Evolutionary conservation across 2,797 vertebrate species (phyloP), one percentile per base, ranked within the genome.

Genomic region (Arnoldichthys spilopterus): DNA sequence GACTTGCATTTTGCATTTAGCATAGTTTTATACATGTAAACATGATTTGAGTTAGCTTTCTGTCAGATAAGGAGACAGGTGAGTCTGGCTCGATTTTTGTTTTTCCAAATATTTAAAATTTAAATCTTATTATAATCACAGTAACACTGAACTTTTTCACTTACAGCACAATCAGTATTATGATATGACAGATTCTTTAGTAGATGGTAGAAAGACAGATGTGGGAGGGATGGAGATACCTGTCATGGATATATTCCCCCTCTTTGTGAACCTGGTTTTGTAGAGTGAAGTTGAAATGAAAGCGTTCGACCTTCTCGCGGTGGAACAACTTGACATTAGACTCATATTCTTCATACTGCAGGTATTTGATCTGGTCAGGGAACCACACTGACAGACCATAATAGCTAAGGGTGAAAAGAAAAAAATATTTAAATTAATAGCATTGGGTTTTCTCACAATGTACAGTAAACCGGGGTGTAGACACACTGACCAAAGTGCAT

Each of bases 371-470:
- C 96, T 98, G 98, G 74, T 99, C 98, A 1, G 98, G 98, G 86
- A 99, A 99, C 98, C 98, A 99, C 59, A 99, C 97, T 0, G 94
- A 96, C 85, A 99, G 93, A 11, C 98, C 98, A 0, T 98, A 97
- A 89, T 97, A 99, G 86, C 98, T 99, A 87, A 68, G 68, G 56
- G 1, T 47, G 40, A 72, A 32, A 26, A 7, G 22, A 28, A 22
- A 76, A 13, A 24, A 8, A n/a, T 11, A 15, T 12, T 0, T 45
- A 59, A 13, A 28, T 54, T 37, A 9, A 16, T 0, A 32, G 59
- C 5, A 62, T 8, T 28, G 1, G 13, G 12, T 32, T 28, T 2
- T 59, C 9, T 37, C 2, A 37, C 9, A 6, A 37, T 37, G 37
- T n/a, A 37, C 6, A 37, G 37, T 37, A 37, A n/a, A n/a, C n/a